Base-by-base conservation (phyloP, 2,797 vertebrate genomes). In the Ctenopoma kingsleyae region DNA sequence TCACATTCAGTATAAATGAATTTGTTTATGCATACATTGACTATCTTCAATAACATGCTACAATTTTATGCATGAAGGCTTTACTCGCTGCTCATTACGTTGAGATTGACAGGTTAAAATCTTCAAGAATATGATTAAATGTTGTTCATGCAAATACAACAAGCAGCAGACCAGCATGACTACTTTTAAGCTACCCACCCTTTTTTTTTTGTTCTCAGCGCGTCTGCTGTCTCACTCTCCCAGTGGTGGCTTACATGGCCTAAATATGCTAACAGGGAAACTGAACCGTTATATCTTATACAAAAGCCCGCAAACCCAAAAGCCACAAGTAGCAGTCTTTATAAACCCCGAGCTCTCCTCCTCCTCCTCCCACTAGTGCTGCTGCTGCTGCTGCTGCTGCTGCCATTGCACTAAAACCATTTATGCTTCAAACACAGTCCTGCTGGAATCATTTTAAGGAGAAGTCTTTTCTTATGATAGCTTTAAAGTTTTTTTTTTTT, bases 291-390 rank as follows among this genome's bases (percentile, higher is more conserved):
- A 85, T 85, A 85, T 91, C 91, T 92, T 77, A 71, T 83, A 83
- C 91, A 89, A 90, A 90, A 94, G 87, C 92, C 94, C 93, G 80
- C 92, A 93, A 93, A 94, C 91, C 94, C 79, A 90, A 92, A 94
- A 95, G 89, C 94, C 95, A 91, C 95, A 95, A 85, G 83, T 85
- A 89, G 89, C 89, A 87, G 85, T 78, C 80, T 83, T 59, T 80
- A 63, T 78, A 75, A 86, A 85, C 85, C 85, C 74, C 36, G 59
- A 51, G 65, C 85, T 66, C 80, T 78, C 70, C 48, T 48, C 58
- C 63, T 76, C 43, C 54, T 57, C 38, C 32, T 61, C 51, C 17
- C 40, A 8, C 30, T 32, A 8, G 7, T 32, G 8, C 25, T 55
- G 19, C 35, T 50, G 5, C 46, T 32, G 30, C 25, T 54, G 23